phyloP scores from a whole-genome alignment of 2,113 vertebrate species.

The Pachycephala philippinensis region DNA sequence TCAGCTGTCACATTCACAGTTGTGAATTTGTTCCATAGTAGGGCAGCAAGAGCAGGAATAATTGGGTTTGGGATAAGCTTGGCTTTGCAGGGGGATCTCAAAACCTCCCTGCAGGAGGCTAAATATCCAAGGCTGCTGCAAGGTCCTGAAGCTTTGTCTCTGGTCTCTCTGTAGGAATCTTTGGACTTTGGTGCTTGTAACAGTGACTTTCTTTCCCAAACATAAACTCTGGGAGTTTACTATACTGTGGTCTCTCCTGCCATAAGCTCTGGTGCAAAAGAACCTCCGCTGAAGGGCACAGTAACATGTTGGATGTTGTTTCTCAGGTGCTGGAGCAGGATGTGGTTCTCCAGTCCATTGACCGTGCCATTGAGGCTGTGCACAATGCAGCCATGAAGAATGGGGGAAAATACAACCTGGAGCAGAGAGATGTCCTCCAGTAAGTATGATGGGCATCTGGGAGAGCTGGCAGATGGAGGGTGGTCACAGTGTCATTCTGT shows the following conservation, averaged over 20 bases:
- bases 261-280: background rate
- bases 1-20: background rate
- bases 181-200: background rate
- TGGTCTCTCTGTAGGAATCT: background rate
- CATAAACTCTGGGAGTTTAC: background rate
- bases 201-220: background rate
- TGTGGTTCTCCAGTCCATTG: conserved; percentile 93
- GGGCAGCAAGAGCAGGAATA: background rate
- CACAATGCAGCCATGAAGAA: conserved; percentile 95
- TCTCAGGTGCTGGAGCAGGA: conserved; percentile 91
- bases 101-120: background rate
- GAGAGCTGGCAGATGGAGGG: background rate
- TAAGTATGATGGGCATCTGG: conserved; percentile 63
- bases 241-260: fast-evolving
- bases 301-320: background rate
- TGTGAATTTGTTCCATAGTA: background rate
- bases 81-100: background rate
- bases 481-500: background rate
- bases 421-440: conserved; percentile 96
- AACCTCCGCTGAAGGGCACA: background rate
- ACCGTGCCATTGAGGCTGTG: conserved; percentile 94
- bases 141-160: background rate
- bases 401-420: conserved; percentile 95
- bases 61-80: background rate
- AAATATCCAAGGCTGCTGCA: background rate